Conservation (phyloP, 2,113 vertebrate genomes). For the Psilopogon haemacephalus region DNA sequence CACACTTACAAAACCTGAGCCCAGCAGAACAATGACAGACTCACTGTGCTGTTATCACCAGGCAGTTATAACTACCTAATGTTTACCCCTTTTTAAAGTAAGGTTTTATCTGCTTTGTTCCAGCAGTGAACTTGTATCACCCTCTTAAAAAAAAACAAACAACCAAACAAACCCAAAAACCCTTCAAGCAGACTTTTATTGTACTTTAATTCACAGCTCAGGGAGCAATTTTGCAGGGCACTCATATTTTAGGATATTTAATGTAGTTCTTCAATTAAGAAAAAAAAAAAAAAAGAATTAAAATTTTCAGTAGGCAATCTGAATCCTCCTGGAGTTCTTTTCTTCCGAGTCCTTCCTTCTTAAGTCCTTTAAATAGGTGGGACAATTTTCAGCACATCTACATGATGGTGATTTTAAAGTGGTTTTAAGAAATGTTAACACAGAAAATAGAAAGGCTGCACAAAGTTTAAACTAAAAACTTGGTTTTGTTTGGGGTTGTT, state of each 20-base stretch:
- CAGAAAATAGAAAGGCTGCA: background rate
- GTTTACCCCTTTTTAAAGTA: background rate
- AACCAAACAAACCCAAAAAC: background rate
- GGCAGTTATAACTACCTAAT: slow-evolving; percentile 16
- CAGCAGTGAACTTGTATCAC: background rate
- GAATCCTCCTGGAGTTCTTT: background rate
- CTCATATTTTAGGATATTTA: background rate
- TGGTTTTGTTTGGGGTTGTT: too few relatives aligned
- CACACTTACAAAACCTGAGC: background rate
- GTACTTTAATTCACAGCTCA: background rate
- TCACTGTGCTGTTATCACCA: background rate
- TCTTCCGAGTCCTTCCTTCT: too few relatives aligned
- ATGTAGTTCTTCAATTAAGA: background rate
- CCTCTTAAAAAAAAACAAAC: background rate
- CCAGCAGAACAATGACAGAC: background rate
- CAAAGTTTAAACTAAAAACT: background rate
- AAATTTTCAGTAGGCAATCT: background rate
- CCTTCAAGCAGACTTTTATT: background rate
- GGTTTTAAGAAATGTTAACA: background rate
- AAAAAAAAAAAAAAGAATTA: background rate
- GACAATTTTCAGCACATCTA: background rate
- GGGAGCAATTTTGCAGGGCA: background rate
- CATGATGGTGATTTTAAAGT: background rate
- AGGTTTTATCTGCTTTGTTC: background rate
- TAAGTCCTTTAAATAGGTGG: background rate